A percentile compares a stretch with the other conserved stretches of the same genome.
These are phyloP conservation scores for Apodemia zela DNA, from an alignment of 2,888 invertebrate genomes.

Conservation along the genomic window DNA sequence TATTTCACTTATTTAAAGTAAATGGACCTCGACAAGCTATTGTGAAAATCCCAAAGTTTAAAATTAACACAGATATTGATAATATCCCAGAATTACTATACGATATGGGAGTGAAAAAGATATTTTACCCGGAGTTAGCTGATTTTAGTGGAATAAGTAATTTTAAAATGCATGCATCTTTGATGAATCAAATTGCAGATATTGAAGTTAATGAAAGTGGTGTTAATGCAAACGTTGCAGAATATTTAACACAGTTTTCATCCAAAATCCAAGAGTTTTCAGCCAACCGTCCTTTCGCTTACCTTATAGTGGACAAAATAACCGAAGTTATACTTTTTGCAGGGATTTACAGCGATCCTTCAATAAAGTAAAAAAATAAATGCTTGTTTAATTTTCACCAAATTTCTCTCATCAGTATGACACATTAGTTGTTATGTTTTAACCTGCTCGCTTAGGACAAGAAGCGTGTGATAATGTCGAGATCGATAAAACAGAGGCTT, in stretches of 20 bases:
- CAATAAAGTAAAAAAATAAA: constrained; percentile 37
- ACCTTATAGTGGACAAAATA: constrained; percentile 49
- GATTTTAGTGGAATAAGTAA: constrained; percentile 51
- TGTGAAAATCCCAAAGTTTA: constrained; percentile 54
- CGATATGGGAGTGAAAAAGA: constrained; percentile 58
- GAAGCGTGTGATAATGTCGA: too few relatives aligned
- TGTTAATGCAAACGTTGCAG: constrained; percentile 37
- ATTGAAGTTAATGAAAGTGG: constrained; percentile 55
- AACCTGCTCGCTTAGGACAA: too few relatives aligned
- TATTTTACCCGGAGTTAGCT: constrained; percentile 50
- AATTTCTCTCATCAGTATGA: too few relatives aligned
- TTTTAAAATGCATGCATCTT: constrained; percentile 45
- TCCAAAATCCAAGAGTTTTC: constrained; percentile 35
- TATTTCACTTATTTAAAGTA: constrained; percentile 45
- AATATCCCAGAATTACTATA: constrained; percentile 52
- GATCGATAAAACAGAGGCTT: too few relatives aligned
- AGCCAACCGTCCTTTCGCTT: constrained; percentile 54
- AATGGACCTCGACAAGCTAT: constrained; percentile 40
- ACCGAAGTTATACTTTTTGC: constrained; percentile 56
- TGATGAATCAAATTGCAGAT: constrained; percentile 50
- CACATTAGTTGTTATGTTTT: too few relatives aligned
- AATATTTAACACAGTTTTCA: constrained; percentile 30
- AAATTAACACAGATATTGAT: constrained; percentile 43
- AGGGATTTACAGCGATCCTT: constrained; percentile 52
- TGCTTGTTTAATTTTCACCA: neutral